These are phyloP conservation scores for Darevskia nairensis DNA, from an alignment of 2,797 vertebrate genomes.

Conservation along the genomic window DNA sequence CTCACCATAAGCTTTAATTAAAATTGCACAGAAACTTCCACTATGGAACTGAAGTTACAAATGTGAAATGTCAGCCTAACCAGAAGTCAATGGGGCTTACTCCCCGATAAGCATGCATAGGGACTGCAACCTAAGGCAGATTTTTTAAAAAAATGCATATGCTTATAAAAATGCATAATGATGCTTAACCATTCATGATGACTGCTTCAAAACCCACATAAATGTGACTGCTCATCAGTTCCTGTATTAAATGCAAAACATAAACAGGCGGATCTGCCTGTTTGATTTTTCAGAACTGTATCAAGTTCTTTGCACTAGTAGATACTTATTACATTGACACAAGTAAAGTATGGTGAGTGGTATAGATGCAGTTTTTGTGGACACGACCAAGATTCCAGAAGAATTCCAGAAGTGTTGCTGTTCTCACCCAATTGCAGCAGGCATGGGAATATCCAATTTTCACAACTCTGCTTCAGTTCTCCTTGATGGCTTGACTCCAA, in stretches of 20 bases:
- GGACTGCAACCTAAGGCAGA: not conserved
- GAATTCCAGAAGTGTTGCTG: no score
- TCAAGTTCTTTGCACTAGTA: not conserved
- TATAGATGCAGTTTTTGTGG: not conserved
- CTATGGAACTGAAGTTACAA: slow-evolving; percentile 23
- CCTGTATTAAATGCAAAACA: not conserved
- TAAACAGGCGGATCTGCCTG: not conserved
- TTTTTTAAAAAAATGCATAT: not conserved
- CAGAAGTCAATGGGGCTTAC: not conserved
- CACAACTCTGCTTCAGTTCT: not conserved
- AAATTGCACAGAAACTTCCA: not conserved
- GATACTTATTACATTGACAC: not conserved
- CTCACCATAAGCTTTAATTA: slow-evolving; percentile 32
- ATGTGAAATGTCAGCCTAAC: slow-evolving; percentile 32
- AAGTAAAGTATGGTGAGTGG: not conserved
- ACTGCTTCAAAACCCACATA: slow-evolving; percentile 4
- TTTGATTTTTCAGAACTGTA: not conserved
- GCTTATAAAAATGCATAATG: slow-evolving; percentile 11
- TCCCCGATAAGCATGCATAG: not conserved
- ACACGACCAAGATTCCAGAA: not conserved
- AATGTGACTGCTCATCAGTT: not conserved
- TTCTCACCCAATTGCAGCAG: not conserved
- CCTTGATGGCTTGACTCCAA: not conserved
- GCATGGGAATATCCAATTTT: not conserved
- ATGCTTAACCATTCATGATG: not conserved